phyloP scores from a whole-genome alignment of 2,888 invertebrate species.

The Caenorhabditis becei region DNA sequence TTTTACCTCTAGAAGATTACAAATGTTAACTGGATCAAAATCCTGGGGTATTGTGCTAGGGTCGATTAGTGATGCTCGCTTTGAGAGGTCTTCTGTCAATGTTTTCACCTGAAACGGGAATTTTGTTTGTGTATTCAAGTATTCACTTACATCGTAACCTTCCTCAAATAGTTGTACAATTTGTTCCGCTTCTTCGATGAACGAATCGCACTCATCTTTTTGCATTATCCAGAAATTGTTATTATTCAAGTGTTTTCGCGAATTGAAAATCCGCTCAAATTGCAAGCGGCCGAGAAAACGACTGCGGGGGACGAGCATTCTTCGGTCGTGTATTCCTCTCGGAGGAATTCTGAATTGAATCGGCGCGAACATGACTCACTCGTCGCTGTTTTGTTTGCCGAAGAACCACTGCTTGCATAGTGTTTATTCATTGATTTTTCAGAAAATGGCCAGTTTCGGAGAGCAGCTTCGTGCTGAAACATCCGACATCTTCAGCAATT shows the following conservation, averaged over 20 bases:
- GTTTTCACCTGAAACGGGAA: constrained; percentile 15
- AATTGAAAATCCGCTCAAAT: constrained; percentile 4
- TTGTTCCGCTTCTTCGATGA: constrained; percentile 38
- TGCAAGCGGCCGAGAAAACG: constrained; percentile 19
- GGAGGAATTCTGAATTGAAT: constrained; percentile 17
- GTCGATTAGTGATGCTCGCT: constrained; percentile 18
- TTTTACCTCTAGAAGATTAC: constrained; percentile 13
- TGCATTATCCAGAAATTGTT: background rate
- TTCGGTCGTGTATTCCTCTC: constrained; percentile 25
- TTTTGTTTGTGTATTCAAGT: background rate
- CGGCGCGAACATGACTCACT: constrained; percentile 50
- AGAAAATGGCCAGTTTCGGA: constrained; percentile 14
- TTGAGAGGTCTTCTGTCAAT: background rate
- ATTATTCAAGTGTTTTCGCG: too few relatives aligned
- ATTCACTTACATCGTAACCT: constrained; percentile 36
- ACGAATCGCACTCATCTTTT: constrained; percentile 40
- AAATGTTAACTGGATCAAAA: constrained; percentile 5
- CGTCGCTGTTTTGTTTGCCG: background rate
- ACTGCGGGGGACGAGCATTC: background rate
- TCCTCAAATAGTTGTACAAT: constrained; percentile 19
- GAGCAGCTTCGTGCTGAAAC: constrained; percentile 6
- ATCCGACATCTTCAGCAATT: constrained; percentile 6
- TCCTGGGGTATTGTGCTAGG: constrained; percentile 19
- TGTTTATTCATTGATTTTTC: constrained; percentile 13
- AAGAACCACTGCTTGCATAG: background rate